phyloP scores from a whole-genome alignment of 2,888 invertebrate species.

The Ariolimax columbianus region DNA sequence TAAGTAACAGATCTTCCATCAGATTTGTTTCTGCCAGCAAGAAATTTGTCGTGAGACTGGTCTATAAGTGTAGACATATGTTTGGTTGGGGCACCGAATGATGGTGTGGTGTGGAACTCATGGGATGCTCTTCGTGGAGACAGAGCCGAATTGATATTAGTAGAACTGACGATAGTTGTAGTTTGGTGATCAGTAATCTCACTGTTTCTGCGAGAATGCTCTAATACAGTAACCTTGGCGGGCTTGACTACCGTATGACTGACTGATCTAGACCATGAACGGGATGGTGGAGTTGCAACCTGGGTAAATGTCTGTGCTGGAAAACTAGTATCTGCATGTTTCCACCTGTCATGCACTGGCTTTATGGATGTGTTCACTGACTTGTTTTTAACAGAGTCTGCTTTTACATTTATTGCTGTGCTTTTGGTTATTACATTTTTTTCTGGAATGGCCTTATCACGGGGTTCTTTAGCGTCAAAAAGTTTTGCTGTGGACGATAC shows the following conservation, averaged over 20 bases:
- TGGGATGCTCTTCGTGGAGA: slow-evolving; percentile 40
- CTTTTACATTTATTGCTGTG: background rate
- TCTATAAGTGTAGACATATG: background rate
- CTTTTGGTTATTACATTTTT: background rate
- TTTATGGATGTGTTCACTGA: slow-evolving; percentile 37
- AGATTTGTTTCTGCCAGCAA: background rate
- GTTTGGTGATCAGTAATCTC: slow-evolving; percentile 4
- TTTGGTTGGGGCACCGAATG: slow-evolving; percentile 46
- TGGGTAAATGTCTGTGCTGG: background rate
- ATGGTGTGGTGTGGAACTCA: slow-evolving; percentile 29
- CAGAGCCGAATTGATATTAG: slow-evolving; percentile 47
- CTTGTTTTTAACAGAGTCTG: background rate
- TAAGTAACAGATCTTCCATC: background rate
- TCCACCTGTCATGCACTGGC: slow-evolving; percentile 44
- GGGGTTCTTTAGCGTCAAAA: slow-evolving; percentile 42
- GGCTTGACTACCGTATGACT: background rate
- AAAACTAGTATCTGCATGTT: slow-evolving; percentile 24
- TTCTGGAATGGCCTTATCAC: background rate
- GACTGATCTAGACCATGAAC: background rate
- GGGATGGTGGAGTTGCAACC: slow-evolving; percentile 1
- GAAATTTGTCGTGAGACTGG: background rate
- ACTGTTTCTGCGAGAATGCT: slow-evolving; percentile 20
- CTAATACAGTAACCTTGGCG: background rate
- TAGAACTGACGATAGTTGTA: background rate
- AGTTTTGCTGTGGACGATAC: slow-evolving; percentile 48